Evolutionary conservation across 2,113 vertebrate species (phyloP), one percentile per base, ranked within the genome.

Genomic region (Phasianus colchicus): DNA sequence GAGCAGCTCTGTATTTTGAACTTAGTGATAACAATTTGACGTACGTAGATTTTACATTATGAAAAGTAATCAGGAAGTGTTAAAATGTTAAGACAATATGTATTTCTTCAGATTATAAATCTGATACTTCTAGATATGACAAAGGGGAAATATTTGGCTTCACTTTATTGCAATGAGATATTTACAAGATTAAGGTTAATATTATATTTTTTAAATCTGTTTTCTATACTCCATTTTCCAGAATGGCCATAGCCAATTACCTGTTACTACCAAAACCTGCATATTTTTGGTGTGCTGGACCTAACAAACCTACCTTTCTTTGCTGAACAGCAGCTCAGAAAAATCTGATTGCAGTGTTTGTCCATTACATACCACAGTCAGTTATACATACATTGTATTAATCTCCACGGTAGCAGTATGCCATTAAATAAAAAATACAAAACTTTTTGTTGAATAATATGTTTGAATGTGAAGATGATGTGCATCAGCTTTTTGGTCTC

Each of bases 361-460:
- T 52, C 13, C 20, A 27, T n/a, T 58, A 8, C 15, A 5, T 43
- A 58, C 29, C 0, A 1, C 22, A 6, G 2, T 29, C 19, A 38
- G 2, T 71, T 57, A 22, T 27, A 42, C 9, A 24, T 22, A n/a
- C 11, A 29, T 5, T 20, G 22, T 45, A 5, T 24, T 71, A 57
- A 36, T 16, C 3, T 71, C 60, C 6, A 10, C 42, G 13, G 50
- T 54, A 83, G n/a, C 7, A 38, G 29, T 32, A 6, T 66, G 15
- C 7, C 27, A 43, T 12, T 75, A 54, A 78, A 45, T 30, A 48
- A 4, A 45, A 73, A 78, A 73, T n/a, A 9, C 2, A 24, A 57
- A 50, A 6, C 20, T 8, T 32, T n/a, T 61, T 38, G 54, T 73
- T 63, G 13, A 22, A 15, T 69, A 42, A 63, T 69, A 55, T 8